Evolutionary conservation across 2,888 invertebrate species (phyloP).

Genomic region (Pediacus dermestoides): DNA sequence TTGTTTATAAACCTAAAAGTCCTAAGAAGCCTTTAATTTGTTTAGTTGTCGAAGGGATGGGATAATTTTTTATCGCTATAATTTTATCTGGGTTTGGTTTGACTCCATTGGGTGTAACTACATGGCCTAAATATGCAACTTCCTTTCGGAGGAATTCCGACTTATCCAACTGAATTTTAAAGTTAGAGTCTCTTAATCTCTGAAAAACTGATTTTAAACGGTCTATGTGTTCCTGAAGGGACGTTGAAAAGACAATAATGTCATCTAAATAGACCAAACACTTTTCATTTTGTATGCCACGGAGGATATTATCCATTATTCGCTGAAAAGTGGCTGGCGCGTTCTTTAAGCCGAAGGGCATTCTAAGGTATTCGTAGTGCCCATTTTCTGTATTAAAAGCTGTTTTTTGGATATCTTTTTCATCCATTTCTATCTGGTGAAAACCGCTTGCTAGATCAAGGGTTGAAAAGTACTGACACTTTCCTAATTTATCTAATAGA

Average conservation of each 20-base stretch:
- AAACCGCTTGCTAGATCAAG: too few species aligned
- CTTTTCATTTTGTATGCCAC: too few species aligned
- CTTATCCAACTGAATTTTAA: slow-evolving; percentile 23
- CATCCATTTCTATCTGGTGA: slow-evolving; percentile 20
- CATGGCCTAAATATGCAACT: slow-evolving; percentile 19
- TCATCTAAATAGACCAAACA: too few species aligned
- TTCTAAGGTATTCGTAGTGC: slow-evolving; percentile 20
- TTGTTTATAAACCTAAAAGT: slow-evolving; percentile 21
- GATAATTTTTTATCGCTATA: slow-evolving; percentile 19
- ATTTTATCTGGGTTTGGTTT: slow-evolving; percentile 26
- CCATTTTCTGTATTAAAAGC: slow-evolving; percentile 15
- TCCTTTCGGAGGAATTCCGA: slow-evolving; percentile 19
- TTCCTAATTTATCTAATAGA: slow-evolving; percentile 28
- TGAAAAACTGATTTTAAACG: slow-evolving; percentile 13
- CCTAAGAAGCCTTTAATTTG: slow-evolving; percentile 25
- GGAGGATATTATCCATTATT: slow-evolving; percentile 26
- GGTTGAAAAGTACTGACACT: slow-evolving; percentile 24
- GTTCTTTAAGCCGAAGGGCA: slow-evolving; percentile 31
- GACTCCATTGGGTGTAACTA: too few species aligned
- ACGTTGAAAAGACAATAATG: slow-evolving; percentile 5
- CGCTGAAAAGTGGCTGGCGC: slow-evolving; percentile 29
- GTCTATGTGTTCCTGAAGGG: slow-evolving; percentile 11
- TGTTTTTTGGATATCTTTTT: slow-evolving; percentile 11
- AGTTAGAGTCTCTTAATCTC: slow-evolving; percentile 15
- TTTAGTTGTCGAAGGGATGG: slow-evolving; percentile 23